phyloP scores from a whole-genome alignment of 2,113 vertebrate genomes.

The Beaufortia kweichowensis region DNA sequence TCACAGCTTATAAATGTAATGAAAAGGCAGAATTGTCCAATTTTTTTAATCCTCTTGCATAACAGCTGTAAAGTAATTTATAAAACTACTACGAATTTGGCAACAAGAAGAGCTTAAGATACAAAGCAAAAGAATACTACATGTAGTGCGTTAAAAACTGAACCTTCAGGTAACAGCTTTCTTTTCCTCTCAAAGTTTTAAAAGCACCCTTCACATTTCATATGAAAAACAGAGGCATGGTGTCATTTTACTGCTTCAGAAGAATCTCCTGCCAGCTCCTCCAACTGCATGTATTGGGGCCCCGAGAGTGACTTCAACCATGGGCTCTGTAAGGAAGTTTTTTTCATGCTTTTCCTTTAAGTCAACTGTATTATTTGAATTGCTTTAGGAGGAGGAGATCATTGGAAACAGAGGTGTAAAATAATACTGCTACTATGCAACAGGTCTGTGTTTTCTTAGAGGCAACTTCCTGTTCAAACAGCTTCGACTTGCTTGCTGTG shows the following conservation, averaged over 20 bases:
- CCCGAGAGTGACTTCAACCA: conserved; percentile 16
- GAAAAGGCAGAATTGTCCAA: conserved; percentile 51
- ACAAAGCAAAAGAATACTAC: background rate
- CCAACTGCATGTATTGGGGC: conserved; percentile 51
- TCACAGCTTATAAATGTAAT: conserved; percentile 67
- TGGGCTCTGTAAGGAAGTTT: conserved; percentile 46
- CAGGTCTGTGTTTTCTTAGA: background rate
- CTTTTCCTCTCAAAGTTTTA: background rate
- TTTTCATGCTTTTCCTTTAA: background rate
- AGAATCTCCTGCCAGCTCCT: conserved; percentile 67
- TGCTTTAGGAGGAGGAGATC: background rate
- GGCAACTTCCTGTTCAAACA: conserved; percentile 39
- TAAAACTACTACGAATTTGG: background rate
- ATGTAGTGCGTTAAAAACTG: background rate
- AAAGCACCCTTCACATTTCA: conserved; percentile 66
- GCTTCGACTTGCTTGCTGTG: conserved; percentile 51
- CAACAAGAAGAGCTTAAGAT: conserved; percentile 40
- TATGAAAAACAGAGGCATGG: conserved; percentile 70
- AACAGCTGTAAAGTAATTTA: conserved; percentile 8
- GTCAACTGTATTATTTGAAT: background rate
- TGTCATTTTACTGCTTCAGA: conserved; percentile 72
- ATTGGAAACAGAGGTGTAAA: conserved; percentile 37
- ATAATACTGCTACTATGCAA: conserved; percentile 30
- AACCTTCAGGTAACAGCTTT: conserved; percentile 25
- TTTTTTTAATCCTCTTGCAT: conserved; percentile 47